phyloP scores from a whole-genome alignment of 2,113 vertebrate species.

The Clinocottus analis region DNA sequence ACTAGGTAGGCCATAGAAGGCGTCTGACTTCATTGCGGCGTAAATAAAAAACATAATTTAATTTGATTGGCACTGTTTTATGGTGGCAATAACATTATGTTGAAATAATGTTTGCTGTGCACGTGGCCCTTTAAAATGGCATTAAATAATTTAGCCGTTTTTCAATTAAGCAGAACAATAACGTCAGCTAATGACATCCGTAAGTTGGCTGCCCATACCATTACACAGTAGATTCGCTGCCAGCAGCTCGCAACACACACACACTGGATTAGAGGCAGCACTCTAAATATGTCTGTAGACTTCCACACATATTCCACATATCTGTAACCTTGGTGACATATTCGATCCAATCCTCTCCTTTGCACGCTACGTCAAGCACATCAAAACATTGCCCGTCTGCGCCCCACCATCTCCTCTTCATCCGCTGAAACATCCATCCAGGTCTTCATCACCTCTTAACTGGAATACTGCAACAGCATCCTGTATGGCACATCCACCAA shows the following conservation, averaged over 20 bases:
- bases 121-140: constrained; percentile 14
- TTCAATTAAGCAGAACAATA: constrained; percentile 19
- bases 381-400: no score
- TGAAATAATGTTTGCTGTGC: constrained; percentile 6
- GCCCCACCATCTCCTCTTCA: no score
- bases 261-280: constrained; percentile 12
- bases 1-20: neutral
- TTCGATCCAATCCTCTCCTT: no score
- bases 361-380: no score
- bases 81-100: neutral
- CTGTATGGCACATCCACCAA: no score
- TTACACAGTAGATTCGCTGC: constrained; percentile 19
- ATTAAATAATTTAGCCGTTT: constrained; percentile 1
- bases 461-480: no score
- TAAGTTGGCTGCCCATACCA: constrained; percentile 24
- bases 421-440: no score
- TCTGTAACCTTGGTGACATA: no score
- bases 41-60: constrained; percentile 31
- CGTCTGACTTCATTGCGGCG: neutral
- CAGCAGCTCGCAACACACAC: constrained; percentile 30
- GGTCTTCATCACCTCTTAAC: no score
- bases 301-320: no score
- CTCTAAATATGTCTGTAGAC: constrained; percentile 8
- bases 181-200: constrained; percentile 26
- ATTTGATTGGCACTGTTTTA: constrained; percentile 11